Base-by-base conservation (phyloP, 2,888 invertebrate species). In the Hemistola chrysoprasaria region DNA sequence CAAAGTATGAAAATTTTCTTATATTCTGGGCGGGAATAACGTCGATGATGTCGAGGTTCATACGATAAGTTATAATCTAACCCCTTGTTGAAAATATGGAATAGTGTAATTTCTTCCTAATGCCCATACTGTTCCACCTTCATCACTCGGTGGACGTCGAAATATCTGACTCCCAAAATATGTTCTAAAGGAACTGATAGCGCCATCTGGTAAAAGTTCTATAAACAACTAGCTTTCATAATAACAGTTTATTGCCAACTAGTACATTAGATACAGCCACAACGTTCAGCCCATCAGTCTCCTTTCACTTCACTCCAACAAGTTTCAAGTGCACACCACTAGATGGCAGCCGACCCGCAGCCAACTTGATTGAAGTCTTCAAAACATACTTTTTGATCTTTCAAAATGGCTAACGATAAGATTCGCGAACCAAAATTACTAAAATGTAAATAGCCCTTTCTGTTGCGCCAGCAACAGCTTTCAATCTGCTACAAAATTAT, bases 401-500 rank as follows among this genome's bases (percentile, higher is more conserved):
- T 53, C 65, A 62, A 71, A 64, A 78, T 74, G 77, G 69, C 66
- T 23, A 36, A 25, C 32, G 35, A 50, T 10, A 39, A 53, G 36
- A 40, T 39, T 8, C 25, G 32, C 26, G 25, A 7, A 44, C 43
- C 49, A 32, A 59, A 60, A 59, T 40, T 42, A 46, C 40, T 57
- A 72, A 67, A 71, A 78, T 77, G 71, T 69, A 65, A 62, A 58
- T 62, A 63, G 45, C 46, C 47, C 40, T 23, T 47, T 32, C 41
- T 40, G 34, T 48, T 49, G 47, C 28, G 24, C 34, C 10, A 22
- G n/a, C 36, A 21, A 38, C 22, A 34, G 16, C 22, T 29, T 29
- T 20, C 16, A 27, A 26, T 16, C 37, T 33, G 20, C 22, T 11
- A 25, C 47, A 48, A 50, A 56, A 72, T 44, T 48, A 84, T 85